phyloP scores from a whole-genome alignment of 2,113 vertebrate genomes.

The Brachypteracias leptosomus region DNA sequence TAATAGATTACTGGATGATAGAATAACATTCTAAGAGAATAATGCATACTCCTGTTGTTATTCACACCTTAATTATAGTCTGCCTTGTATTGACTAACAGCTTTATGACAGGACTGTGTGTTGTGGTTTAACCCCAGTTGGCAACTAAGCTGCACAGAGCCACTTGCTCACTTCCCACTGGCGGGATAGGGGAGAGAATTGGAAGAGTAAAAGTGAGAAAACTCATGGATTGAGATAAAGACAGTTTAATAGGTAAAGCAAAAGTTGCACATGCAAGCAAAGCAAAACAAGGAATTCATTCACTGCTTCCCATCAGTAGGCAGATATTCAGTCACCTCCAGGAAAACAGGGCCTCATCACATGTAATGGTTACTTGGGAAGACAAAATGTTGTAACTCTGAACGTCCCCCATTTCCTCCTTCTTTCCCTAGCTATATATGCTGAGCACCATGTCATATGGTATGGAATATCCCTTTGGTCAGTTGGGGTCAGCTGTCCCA shows the following conservation, averaged over 20 bases:
- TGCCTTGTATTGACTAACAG: background rate
- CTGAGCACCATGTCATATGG: background rate
- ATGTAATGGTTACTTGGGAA: background rate
- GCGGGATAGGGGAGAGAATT: background rate
- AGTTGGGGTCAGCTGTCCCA: background rate
- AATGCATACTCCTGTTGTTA: slow-evolving; percentile 10
- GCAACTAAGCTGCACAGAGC: background rate
- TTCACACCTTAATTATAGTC: background rate
- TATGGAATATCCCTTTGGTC: background rate
- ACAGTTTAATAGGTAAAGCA: background rate
- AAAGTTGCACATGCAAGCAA: background rate
- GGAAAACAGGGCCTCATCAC: too few relatives aligned
- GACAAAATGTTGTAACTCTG: background rate
- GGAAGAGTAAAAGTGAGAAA: background rate
- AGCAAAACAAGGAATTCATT: background rate
- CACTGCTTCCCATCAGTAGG: background rate
- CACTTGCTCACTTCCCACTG: background rate
- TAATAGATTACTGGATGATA: slow-evolving; percentile 15
- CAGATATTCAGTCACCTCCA: too few relatives aligned
- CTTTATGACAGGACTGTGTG: background rate
- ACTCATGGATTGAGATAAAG: background rate
- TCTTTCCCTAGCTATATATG: background rate
- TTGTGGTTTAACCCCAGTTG: background rate
- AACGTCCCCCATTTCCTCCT: background rate
- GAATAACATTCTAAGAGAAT: slow-evolving; percentile 39